These are phyloP conservation scores for Dryobates pubescens DNA, from an alignment of 2,797 vertebrate genomes.

Conservation along the genomic window DNA sequence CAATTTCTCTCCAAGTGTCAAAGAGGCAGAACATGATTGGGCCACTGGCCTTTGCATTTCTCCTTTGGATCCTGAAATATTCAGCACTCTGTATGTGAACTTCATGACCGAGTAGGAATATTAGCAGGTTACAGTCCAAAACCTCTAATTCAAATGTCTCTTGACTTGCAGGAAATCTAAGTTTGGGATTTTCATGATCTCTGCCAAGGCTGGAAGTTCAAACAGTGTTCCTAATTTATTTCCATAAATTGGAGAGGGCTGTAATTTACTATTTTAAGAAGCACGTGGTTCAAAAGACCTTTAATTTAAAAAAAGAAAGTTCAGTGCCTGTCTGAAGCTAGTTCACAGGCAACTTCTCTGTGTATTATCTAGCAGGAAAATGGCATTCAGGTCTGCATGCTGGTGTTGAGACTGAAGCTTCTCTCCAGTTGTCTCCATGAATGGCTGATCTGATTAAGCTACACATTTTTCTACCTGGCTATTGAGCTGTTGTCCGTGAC, in stretches of 20 bases:
- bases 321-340: not conserved
- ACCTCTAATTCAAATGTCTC: conserved; percentile 14
- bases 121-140: not conserved
- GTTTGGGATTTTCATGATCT: conserved; percentile 33
- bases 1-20: not conserved
- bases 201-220: not conserved
- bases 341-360: not conserved
- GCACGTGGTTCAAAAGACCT: conserved; percentile 30
- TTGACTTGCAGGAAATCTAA: conserved; percentile 36
- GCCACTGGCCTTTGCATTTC: not conserved
- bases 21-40: rapidly evolving
- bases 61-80: not conserved
- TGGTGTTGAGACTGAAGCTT: not conserved
- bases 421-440: rapidly evolving
- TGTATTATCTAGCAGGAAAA: not conserved
- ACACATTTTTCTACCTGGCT: not conserved
- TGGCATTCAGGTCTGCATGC: not conserved
- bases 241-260: conserved; percentile 18
- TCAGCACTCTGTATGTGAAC: not conserved
- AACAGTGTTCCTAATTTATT: conserved; percentile 30
- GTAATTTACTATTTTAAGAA: conserved; percentile 58
- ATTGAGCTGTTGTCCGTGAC: not conserved
- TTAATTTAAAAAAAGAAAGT: conserved; percentile 47
- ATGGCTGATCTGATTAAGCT: not conserved
- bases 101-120: not conserved